phyloP scores from a whole-genome alignment of 2,888 invertebrate genomes.

The Atrina japonica region DNA sequence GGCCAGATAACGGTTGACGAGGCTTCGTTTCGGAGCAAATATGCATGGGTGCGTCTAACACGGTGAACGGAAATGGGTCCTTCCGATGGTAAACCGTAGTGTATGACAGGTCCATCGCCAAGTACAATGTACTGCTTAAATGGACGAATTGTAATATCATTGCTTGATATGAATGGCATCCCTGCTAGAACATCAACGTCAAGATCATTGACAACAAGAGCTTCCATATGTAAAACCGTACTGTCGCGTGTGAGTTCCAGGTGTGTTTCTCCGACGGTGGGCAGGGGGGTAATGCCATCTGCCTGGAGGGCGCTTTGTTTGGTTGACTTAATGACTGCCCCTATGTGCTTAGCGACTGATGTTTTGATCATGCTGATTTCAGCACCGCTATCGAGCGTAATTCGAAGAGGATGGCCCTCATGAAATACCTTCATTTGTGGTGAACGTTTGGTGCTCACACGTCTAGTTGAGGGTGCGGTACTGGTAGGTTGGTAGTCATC shows the following conservation, averaged over 20 bases:
- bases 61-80: too few species aligned
- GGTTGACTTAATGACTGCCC: conserved; percentile 4
- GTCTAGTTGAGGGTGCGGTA: conserved; percentile 19
- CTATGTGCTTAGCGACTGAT: conserved; percentile 2
- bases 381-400: conserved; percentile 51
- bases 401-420: conserved; percentile 36
- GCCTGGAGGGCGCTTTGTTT: background rate
- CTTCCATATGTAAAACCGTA: conserved; percentile 5
- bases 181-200: conserved; percentile 34
- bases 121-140: conserved; percentile 36
- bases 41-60: conserved; percentile 23
- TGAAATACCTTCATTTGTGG: conserved; percentile 50
- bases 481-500: background rate
- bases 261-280: conserved; percentile 17
- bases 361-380: too few species aligned
- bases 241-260: conserved; percentile 1
- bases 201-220: conserved; percentile 12
- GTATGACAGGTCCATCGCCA: conserved; percentile 1
- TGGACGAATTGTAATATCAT: conserved; percentile 48
- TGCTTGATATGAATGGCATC: conserved; percentile 46
- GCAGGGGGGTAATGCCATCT: conserved; percentile 12
- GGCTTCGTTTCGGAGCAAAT: conserved; percentile 1
- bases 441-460: conserved; percentile 47
- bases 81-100: conserved; percentile 10
- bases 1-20: conserved; percentile 38